Conservation (phyloP, 2,113 vertebrate species). For the Eptesicus fuscus region DNA sequence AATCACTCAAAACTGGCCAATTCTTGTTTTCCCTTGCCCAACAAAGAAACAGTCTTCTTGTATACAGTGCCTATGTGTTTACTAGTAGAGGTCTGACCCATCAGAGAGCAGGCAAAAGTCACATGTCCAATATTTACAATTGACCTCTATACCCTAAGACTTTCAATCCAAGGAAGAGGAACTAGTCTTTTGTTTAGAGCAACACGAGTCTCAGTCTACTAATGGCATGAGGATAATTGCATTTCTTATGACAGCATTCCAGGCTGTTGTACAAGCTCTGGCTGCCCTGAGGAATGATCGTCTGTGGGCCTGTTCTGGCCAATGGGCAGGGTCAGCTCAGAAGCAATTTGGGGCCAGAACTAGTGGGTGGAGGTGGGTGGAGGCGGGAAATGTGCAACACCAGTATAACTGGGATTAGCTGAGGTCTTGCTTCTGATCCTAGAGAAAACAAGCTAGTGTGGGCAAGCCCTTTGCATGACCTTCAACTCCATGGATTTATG, state of each 20-base stretch:
- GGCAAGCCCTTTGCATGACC: neutral
- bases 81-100: neutral
- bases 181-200: neutral
- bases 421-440: neutral
- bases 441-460: neutral
- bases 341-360: constrained; percentile 1
- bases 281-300: neutral
- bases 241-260: neutral
- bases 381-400: constrained; percentile 5
- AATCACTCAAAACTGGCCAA: neutral
- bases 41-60: neutral
- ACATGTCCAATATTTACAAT: neutral
- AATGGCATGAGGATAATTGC: neutral
- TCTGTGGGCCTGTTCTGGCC: neutral
- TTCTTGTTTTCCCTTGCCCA: neutral
- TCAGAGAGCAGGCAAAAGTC: neutral
- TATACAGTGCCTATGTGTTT: neutral
- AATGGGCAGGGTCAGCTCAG: neutral
- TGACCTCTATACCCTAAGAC: neutral
- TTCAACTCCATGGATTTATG: neutral
- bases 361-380: constrained; percentile 27
- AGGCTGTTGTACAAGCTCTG: neutral
- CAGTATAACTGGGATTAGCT: neutral
- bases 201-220: neutral
- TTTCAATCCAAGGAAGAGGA: neutral